Base-by-base conservation (phyloP, 1,140 invertebrate species). In the Zaprionus lachaisei region DNA sequence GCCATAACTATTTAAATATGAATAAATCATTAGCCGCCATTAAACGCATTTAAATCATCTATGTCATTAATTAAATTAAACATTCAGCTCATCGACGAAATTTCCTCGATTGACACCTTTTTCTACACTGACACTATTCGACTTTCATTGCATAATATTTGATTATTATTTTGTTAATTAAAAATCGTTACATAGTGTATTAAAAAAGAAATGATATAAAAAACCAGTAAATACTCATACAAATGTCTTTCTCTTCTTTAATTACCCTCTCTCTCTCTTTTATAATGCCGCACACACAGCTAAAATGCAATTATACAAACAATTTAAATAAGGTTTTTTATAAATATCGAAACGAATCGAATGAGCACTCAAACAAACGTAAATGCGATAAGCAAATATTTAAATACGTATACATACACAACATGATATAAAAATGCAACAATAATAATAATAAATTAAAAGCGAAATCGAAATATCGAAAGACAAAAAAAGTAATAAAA, bases 331-430 rank as follows among this genome's bases (percentile, higher is more conserved):
- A 68, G 44, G 44, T 51, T 62, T 62, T 80, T 68, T 67, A 77
- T 65, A 69, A 77, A 68, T 68, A 56, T 28, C 44, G 44, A 77
- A 34, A 55, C 61, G 70, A 22, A 55, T 57, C 44, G 17, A 51
- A 51, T 79, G 68, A 76, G 67, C 74, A 84, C 69, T 64, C 70
- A 54, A 49, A 11, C 58, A 54, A 44, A 67, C 28, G 24, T 66
- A 76, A 89, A 81, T 72, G 77, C 80, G 34, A 77, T 57, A 89
- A 84, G 85, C 81, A 89, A 82, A 72, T 85, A 80, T 77, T 86
- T 80, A 87, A 81, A 72, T 56, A 81, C 26, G 31, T 37, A 12
- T 28, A 9, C 24, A n/a, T 49, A 47, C 41, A 47, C 6, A 44
- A 44, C 41, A 41, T 38, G 6, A 54, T 37, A 44, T 55, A 55